Evolutionary conservation across 2,888 invertebrate genomes (phyloP).

Genomic region (Ypsolopha scabrella): DNA sequence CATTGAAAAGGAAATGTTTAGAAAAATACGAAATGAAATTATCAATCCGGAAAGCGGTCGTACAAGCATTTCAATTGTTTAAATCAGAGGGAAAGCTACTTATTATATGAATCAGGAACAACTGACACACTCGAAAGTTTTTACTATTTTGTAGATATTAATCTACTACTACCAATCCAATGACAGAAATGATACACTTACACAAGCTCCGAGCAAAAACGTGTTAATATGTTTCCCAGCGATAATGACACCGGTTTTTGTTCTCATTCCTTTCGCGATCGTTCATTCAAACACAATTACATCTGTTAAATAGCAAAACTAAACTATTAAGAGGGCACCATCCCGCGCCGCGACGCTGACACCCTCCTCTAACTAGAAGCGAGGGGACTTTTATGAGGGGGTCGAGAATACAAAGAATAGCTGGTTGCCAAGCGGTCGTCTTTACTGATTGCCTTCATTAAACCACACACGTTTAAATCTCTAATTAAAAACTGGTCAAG

Average conservation of each 20-base stretch:
- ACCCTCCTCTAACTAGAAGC: neutral
- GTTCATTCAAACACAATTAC: constrained; percentile 58
- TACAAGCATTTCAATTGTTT: too few species aligned
- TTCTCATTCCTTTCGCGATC: constrained; percentile 16
- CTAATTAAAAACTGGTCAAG: neutral
- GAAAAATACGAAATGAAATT: too few species aligned
- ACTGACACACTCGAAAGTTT: too few species aligned
- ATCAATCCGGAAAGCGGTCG: too few species aligned
- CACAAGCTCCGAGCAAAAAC: neutral
- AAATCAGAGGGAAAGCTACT: too few species aligned
- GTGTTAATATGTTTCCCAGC: neutral
- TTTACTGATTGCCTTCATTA: constrained; percentile 24
- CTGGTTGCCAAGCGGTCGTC: neutral
- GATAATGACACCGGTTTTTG: too few species aligned
- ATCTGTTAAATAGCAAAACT: constrained; percentile 16
- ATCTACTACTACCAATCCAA: too few species aligned
- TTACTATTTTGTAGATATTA: too few species aligned
- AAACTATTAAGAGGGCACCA: neutral
- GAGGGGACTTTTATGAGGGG: neutral
- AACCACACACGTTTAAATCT: constrained; percentile 5
- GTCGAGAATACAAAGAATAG: neutral
- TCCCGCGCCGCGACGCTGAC: neutral
- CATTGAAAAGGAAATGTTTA: too few species aligned
- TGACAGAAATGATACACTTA: too few species aligned
- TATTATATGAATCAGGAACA: too few species aligned